These are phyloP conservation scores for Petaurus breviceps DNA, from an alignment of 2,113 vertebrate genomes.

Conservation along the genomic window DNA sequence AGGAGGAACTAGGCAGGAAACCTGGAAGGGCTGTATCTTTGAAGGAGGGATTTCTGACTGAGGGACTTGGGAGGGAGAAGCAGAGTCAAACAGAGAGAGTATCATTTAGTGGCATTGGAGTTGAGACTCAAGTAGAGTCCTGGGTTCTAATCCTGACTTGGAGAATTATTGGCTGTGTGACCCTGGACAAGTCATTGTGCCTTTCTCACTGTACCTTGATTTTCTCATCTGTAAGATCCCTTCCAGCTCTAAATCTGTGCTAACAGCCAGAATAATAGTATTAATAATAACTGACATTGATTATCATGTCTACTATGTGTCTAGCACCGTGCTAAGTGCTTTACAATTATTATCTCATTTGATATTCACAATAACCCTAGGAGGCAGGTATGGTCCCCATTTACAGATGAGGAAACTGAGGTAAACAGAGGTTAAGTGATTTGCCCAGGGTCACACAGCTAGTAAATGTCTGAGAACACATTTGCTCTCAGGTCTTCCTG, in stretches of 20 bases:
- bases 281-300: neutral
- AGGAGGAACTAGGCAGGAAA: neutral
- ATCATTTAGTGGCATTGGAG: no score
- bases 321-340: neutral
- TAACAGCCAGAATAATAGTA: neutral
- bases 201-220: neutral
- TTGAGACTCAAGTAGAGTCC: no score
- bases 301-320: neutral
- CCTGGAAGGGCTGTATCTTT: neutral
- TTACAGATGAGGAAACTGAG: neutral
- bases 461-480: neutral
- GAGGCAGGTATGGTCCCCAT: neutral
- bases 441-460: neutral
- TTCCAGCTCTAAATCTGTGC: neutral
- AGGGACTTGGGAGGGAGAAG: neutral
- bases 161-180: neutral
- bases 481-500: neutral
- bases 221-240: no score
- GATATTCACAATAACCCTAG: neutral
- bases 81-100: neutral
- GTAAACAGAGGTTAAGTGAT: neutral
- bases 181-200: neutral
- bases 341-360: neutral
- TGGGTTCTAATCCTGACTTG: no score
- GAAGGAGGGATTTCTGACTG: neutral